Evolutionary conservation across 2,113 vertebrate genomes (phyloP).

Genomic region (Notothenia coriiceps): DNA sequence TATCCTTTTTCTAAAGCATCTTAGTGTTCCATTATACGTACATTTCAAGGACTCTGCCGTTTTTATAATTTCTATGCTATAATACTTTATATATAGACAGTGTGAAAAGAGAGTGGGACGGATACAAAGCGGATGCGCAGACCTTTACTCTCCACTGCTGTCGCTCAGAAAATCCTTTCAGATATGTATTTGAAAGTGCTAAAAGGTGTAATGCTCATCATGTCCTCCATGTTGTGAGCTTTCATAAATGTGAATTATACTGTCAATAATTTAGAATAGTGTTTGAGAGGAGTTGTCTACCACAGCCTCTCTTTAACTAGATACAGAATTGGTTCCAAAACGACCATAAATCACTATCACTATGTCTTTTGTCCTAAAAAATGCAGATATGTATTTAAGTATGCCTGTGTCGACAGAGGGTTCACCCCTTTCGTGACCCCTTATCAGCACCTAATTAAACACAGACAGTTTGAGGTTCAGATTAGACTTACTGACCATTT

Average conservation of each 20-base stretch:
- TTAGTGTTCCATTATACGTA: neutral
- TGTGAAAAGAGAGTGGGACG: neutral
- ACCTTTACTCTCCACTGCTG: neutral
- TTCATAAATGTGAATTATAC: neutral
- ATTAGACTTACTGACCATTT: conserved; percentile 17
- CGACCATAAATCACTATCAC: neutral
- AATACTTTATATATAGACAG: neutral
- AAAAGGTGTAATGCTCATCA: neutral
- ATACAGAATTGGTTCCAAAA: neutral
- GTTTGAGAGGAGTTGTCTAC: neutral
- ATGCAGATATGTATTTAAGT: neutral
- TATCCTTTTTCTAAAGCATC: neutral
- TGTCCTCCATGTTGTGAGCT: neutral
- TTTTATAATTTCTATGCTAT: neutral
- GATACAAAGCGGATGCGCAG: neutral
- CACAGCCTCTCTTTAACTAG: neutral
- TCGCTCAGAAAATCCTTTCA: neutral
- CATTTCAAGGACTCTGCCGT: neutral
- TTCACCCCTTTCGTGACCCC: neutral
- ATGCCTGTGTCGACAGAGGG: neutral
- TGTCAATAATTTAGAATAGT: neutral
- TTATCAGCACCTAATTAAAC: conserved; percentile 11
- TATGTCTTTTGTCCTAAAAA: neutral
- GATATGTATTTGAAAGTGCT: neutral
- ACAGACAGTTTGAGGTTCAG: conserved; percentile 2